Evolutionary conservation across 2,797 vertebrate genomes (phyloP).

Genomic region (Tolypeutes matacus): DNA sequence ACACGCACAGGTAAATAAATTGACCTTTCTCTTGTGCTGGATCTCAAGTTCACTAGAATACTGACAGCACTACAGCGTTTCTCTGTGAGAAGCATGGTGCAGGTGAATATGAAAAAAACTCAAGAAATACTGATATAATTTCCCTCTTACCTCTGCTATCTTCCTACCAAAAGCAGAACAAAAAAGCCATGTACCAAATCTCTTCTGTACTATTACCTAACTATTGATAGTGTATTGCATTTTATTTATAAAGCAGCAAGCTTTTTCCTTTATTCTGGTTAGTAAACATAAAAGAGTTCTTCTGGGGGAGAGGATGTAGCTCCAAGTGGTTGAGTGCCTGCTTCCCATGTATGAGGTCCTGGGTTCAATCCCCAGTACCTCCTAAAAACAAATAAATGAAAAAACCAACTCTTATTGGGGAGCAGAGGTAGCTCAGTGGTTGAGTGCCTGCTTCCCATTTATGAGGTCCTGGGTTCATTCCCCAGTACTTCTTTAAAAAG

Average conservation of each 20-base stretch:
- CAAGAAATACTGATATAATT: neutral
- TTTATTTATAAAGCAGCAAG: constrained; percentile 24
- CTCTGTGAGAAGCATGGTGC: neutral
- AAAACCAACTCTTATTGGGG: no score
- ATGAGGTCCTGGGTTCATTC: no score
- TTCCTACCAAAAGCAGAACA: neutral
- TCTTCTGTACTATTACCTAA: constrained; percentile 6
- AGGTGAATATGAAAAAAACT: neutral
- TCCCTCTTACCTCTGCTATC: neutral
- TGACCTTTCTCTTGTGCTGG: neutral
- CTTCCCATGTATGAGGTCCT: no score
- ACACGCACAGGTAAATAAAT: neutral
- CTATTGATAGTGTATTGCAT: neutral
- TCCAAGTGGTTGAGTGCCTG: no score
- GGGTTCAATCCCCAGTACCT: no score
- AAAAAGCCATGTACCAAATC: neutral
- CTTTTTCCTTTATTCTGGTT: constrained; percentile 1
- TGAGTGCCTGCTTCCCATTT: no score
- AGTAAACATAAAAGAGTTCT: constrained; percentile 54
- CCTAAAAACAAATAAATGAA: no score
- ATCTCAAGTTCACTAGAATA: neutral
- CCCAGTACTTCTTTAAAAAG: no score
- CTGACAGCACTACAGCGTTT: neutral
- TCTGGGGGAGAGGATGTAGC: neutral
- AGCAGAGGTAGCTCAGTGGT: no score